A percentile compares a stretch with the other conserved stretches of the same genome.
phyloP scores from a whole-genome alignment of 2,888 invertebrate species.

The Torymus tubicola region DNA sequence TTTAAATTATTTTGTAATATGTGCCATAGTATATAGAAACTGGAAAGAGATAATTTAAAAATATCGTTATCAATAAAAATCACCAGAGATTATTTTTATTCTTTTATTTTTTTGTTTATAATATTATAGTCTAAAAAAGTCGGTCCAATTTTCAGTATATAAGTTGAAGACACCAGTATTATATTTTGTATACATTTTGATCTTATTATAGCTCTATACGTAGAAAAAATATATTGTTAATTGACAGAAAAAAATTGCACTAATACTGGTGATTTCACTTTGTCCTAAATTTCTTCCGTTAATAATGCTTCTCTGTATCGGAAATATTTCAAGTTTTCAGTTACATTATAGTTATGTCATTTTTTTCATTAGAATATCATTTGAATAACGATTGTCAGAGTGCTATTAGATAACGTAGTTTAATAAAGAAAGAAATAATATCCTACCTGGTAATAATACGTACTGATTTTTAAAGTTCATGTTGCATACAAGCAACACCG shows the following conservation, averaged over 20 bases:
- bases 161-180: constrained; percentile 21
- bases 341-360: not conserved
- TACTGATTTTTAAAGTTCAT: constrained; percentile 59
- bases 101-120: not conserved
- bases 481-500: constrained; percentile 59
- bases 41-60: too few relatives aligned
- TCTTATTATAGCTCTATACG: not conserved
- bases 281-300: constrained; percentile 2
- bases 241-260: not conserved
- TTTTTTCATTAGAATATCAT: constrained; percentile 26
- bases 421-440: constrained; percentile 23
- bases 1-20: too few relatives aligned
- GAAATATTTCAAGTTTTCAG: constrained; percentile 5
- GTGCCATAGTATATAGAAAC: too few relatives aligned
- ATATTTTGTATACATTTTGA: not conserved
- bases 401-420: constrained; percentile 40
- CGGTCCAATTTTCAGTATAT: constrained; percentile 14
- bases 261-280: constrained; percentile 6
- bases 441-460: constrained; percentile 32
- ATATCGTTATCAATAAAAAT: too few relatives aligned
- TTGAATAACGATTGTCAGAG: constrained; percentile 5
- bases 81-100: too few relatives aligned
- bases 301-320: not conserved
- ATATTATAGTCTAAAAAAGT: not conserved
- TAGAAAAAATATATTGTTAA: not conserved